Conservation (phyloP, 2,888 invertebrate species). For the Lobophora halterata region DNA sequence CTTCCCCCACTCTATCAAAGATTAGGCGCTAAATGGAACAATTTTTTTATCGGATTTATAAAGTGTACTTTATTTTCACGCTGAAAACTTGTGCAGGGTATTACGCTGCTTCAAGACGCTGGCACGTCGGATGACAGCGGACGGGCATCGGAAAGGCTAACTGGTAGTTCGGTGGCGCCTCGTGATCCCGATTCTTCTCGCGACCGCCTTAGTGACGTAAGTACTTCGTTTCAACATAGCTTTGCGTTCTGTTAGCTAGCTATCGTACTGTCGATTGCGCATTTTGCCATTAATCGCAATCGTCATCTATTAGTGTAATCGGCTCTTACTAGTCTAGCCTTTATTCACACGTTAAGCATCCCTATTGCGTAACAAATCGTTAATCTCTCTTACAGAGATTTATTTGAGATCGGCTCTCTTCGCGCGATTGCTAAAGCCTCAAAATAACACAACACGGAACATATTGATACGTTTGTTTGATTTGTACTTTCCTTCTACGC, state of each 20-base stretch:
- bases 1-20: conserved; percentile 44
- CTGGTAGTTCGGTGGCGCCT: conserved; percentile 87
- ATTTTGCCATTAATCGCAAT: conserved; percentile 15
- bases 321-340: too few relatives aligned
- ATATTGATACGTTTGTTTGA: too few relatives aligned
- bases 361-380: not conserved
- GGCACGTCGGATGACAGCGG: conserved; percentile 93
- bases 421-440: too few relatives aligned
- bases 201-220: conserved; percentile 93
- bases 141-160: conserved; percentile 89
- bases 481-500: too few relatives aligned
- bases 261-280: conserved; percentile 28
- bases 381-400: too few relatives aligned
- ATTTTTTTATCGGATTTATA: conserved; percentile 36
- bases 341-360: too few relatives aligned
- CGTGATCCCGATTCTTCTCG: conserved; percentile 90
- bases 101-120: conserved; percentile 87
- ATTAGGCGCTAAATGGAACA: conserved; percentile 34
- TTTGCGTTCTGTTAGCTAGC: conserved; percentile 20
- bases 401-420: too few relatives aligned
- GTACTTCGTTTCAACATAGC: conserved; percentile 54
- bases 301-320: conserved; percentile 5
- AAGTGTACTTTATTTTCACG: conserved; percentile 43
- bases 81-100: conserved; percentile 80
- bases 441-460: too few relatives aligned